phyloP scores from a whole-genome alignment of 2,113 vertebrate genomes.

The Centropristis striata region DNA sequence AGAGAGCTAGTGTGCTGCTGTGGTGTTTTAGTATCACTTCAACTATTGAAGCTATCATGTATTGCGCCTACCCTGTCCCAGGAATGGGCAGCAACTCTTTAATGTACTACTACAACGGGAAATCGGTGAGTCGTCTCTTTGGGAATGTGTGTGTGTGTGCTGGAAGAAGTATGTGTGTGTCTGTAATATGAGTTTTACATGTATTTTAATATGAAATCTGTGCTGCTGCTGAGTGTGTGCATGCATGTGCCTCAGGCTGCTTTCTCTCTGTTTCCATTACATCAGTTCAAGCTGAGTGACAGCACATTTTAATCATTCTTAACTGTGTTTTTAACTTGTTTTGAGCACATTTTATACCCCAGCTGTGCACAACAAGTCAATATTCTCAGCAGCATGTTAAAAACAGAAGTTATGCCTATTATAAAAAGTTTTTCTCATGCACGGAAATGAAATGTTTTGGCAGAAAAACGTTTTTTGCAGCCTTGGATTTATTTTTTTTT shows the following conservation, averaged over 20 bases:
- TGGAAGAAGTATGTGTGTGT: not conserved
- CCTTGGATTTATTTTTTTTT: conserved; percentile 72
- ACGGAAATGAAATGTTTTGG: conserved; percentile 52
- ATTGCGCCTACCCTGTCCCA: conserved; percentile 97
- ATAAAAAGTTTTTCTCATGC: conserved; percentile 42
- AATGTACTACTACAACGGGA: conserved; percentile 99
- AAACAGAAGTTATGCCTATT: conserved; percentile 11
- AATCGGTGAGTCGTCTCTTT: conserved; percentile 92
- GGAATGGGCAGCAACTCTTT: conserved; percentile 97
- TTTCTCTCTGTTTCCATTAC: conserved; percentile 72
- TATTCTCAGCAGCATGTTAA: not conserved
- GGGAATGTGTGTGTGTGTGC: conserved; percentile 76
- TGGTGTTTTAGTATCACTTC: conserved; percentile 63
- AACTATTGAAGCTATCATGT: conserved; percentile 87
- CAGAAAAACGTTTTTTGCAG: conserved; percentile 64
- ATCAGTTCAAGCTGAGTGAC: conserved; percentile 66
- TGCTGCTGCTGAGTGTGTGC: conserved; percentile 21
- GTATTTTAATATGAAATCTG: conserved; percentile 4
- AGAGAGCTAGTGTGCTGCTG: conserved; percentile 81
- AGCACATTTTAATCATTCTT: conserved; percentile 36
- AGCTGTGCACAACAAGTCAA: not conserved
- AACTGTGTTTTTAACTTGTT: conserved; percentile 27
- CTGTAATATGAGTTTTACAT: conserved; percentile 15
- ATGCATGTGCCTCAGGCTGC: conserved; percentile 41
- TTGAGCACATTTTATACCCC: not conserved